A percentile compares a stretch with the other conserved stretches of the same genome.
phyloP scores from a whole-genome alignment of 1,140 invertebrate species.

The Bombus sibiricus region DNA sequence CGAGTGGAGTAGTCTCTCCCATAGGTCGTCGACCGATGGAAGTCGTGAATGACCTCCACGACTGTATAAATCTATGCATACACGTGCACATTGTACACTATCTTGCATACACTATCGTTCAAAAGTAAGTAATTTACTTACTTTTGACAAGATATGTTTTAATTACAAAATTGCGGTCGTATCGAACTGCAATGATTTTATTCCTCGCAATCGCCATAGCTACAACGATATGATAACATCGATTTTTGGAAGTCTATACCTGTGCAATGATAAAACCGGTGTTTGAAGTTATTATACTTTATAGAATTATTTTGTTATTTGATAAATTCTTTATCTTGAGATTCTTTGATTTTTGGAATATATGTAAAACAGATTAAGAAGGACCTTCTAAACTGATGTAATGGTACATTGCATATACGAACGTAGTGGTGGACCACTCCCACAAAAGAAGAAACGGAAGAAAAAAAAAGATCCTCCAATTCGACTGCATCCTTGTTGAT shows the following conservation, averaged over 20 bases:
- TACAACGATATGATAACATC: not conserved
- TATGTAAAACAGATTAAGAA: not conserved
- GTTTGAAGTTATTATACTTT: not conserved
- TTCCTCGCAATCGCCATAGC: not conserved
- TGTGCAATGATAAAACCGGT: no score
- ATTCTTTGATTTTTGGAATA: not conserved
- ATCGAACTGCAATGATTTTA: not conserved
- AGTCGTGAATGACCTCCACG: slow-evolving; percentile 27
- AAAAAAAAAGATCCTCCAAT: not conserved
- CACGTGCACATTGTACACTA: no score
- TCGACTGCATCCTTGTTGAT: slow-evolving; percentile 38
- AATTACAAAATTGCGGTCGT: not conserved
- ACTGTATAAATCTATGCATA: not conserved
- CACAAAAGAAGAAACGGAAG: not conserved
- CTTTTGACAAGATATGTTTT: not conserved
- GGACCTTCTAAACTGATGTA: no score
- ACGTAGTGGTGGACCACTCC: slow-evolving; percentile 6
- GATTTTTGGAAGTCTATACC: not conserved
- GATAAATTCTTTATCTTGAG: not conserved
- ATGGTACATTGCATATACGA: not conserved
- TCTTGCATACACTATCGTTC: not conserved
- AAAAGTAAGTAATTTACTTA: not conserved
- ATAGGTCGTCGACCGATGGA: slow-evolving; percentile 20
- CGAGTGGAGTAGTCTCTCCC: not conserved
- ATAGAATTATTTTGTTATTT: not conserved